These are phyloP conservation scores for Pangasius macronema DNA, from an alignment of 2,797 vertebrate genomes.

Conservation along the genomic window DNA sequence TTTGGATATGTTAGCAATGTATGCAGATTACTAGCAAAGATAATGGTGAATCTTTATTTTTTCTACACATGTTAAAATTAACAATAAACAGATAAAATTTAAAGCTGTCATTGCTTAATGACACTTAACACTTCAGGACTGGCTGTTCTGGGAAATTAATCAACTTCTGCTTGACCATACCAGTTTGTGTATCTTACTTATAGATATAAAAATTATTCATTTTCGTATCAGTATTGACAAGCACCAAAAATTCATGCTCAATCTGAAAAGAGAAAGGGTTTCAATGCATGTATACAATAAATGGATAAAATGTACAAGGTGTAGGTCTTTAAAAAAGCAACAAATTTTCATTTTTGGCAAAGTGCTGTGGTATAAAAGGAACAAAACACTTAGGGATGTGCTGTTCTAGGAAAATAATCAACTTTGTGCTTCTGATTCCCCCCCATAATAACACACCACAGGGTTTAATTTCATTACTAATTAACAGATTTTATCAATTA, in stretches of 20 bases:
- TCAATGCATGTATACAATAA: not conserved
- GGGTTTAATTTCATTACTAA: not conserved
- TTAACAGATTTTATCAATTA: not conserved
- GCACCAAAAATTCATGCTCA: too few species aligned
- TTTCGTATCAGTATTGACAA: too few species aligned
- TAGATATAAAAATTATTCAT: not conserved
- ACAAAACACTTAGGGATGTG: not conserved
- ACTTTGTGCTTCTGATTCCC: not conserved
- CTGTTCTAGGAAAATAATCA: not conserved
- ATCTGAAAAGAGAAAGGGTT: too few species aligned
- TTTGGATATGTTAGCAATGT: not conserved
- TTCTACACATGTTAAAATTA: not conserved
- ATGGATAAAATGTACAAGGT: not conserved
- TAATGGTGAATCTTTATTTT: not conserved
- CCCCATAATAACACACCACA: not conserved
- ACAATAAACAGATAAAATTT: not conserved
- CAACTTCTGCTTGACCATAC: not conserved
- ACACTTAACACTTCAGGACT: not conserved
- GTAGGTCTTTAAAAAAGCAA: not conserved
- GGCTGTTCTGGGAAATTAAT: not conserved
- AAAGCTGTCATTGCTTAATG: not conserved
- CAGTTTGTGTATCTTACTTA: not conserved
- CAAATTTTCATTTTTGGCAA: not conserved
- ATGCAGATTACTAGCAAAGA: not conserved
- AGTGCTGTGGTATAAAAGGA: not conserved